These are phyloP conservation scores for Ellobium chinense DNA, from an alignment of 2,888 invertebrate species.

Conservation along the genomic window DNA sequence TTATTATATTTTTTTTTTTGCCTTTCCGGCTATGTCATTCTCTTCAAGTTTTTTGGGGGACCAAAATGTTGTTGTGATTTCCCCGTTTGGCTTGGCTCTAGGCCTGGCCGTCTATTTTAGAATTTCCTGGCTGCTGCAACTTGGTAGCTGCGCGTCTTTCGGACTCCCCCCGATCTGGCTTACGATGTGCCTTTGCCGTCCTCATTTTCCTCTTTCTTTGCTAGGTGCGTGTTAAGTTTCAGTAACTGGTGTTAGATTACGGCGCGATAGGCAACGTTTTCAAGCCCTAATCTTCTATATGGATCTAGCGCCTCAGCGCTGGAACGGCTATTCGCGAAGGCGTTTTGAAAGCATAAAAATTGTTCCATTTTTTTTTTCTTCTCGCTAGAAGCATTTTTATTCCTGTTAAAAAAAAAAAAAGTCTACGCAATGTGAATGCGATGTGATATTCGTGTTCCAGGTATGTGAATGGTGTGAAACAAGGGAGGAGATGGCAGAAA, in stretches of 20 bases:
- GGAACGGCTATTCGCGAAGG: conserved; percentile 8
- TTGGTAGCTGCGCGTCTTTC: too few relatives aligned
- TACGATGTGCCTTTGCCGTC: not conserved
- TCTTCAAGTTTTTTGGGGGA: too few relatives aligned
- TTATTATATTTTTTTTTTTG: not conserved
- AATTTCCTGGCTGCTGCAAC: too few relatives aligned
- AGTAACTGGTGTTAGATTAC: conserved; percentile 18
- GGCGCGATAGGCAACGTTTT: not conserved
- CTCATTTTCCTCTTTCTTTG: not conserved
- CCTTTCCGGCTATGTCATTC: too few relatives aligned
- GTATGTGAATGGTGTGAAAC: not conserved
- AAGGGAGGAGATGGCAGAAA: not conserved
- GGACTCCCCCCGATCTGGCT: too few relatives aligned
- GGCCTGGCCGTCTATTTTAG: too few relatives aligned
- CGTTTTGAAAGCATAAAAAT: not conserved
- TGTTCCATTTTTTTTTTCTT: too few relatives aligned
- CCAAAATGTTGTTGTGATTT: too few relatives aligned
- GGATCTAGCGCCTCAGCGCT: not conserved
- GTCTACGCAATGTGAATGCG: not conserved
- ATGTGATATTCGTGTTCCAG: not conserved
- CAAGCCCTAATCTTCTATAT: not conserved
- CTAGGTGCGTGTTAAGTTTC: conserved; percentile 2
- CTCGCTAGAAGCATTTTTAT: not conserved
- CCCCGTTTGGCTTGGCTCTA: too few relatives aligned
- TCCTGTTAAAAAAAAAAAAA: not conserved